Evolutionary conservation across 2,113 vertebrate species (phyloP).

Genomic region (Erythrocercus mccallii): DNA sequence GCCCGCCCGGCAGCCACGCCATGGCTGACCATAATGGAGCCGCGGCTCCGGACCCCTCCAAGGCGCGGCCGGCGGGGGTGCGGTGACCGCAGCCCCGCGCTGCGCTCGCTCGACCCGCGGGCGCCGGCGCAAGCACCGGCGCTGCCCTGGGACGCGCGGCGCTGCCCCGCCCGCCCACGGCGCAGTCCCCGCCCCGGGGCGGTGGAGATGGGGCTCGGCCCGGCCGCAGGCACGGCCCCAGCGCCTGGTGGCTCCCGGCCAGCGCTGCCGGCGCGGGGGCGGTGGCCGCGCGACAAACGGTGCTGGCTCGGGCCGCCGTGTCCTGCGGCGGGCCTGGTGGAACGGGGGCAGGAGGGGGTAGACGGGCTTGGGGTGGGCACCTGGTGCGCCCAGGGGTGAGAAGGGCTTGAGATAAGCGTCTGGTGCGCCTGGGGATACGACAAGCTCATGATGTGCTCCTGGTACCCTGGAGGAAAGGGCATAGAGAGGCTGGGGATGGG

Average conservation of each 20-base stretch:
- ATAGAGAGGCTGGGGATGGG: background rate
- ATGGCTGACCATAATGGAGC: constrained; percentile 67
- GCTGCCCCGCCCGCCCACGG: background rate
- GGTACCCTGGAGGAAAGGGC: background rate
- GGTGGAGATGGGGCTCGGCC: background rate
- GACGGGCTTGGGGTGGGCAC: too few species aligned
- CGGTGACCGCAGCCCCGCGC: background rate
- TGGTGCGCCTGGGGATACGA: background rate
- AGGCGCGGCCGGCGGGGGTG: background rate
- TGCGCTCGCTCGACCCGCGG: background rate
- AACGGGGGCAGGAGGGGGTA: background rate
- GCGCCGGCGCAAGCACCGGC: background rate
- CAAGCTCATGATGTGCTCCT: accelerated
- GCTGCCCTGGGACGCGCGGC: too few species aligned
- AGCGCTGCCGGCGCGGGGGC: background rate
- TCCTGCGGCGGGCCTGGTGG: too few species aligned
- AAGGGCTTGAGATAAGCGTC: background rate
- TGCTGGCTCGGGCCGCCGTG: too few species aligned
- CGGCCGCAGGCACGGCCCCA: background rate
- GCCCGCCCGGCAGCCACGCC: constrained; percentile 72
- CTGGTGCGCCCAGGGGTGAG: background rate
- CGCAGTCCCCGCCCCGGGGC: background rate
- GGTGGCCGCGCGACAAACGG: background rate
- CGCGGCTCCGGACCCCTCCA: background rate
- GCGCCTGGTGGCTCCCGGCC: background rate